Evolutionary conservation across 2,797 vertebrate species (phyloP).

Genomic region (Hybognathus amarus): DNA sequence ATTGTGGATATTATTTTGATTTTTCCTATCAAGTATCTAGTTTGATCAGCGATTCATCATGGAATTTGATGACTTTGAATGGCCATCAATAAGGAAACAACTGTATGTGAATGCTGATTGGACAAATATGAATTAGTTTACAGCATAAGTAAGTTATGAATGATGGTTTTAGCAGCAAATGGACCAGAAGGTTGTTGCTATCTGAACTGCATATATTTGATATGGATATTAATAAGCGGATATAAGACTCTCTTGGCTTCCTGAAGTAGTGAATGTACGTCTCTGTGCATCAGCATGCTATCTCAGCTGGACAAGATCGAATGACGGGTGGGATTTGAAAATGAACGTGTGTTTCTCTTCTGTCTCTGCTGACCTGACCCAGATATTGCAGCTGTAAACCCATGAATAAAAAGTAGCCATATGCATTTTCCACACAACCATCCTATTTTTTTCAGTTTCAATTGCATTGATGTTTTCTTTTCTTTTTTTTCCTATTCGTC

Average conservation of each 20-base stretch:
- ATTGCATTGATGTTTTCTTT: conserved; percentile 52
- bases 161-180: neutral
- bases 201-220: conserved; percentile 20
- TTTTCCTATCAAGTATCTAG: no score
- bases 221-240: conserved; percentile 14
- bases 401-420: conserved; percentile 70
- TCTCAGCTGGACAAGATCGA: conserved; percentile 45
- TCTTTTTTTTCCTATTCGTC: conserved; percentile 59
- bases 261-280: conserved; percentile 5
- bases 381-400: conserved; percentile 61
- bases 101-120: neutral
- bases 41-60: neutral
- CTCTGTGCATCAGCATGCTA: conserved; percentile 20
- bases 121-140: neutral
- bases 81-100: neutral
- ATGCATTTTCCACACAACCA: conserved; percentile 38
- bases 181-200: conserved; percentile 2
- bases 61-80: neutral
- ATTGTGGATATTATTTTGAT: neutral
- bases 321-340: conserved; percentile 33
- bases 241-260: conserved; percentile 35
- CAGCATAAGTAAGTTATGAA: neutral
- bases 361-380: conserved; percentile 44
- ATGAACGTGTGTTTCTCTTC: conserved; percentile 32
- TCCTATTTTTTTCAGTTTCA: conserved; percentile 35